Conservation (phyloP, 2,888 invertebrate species). For the Rhingia campestris region DNA sequence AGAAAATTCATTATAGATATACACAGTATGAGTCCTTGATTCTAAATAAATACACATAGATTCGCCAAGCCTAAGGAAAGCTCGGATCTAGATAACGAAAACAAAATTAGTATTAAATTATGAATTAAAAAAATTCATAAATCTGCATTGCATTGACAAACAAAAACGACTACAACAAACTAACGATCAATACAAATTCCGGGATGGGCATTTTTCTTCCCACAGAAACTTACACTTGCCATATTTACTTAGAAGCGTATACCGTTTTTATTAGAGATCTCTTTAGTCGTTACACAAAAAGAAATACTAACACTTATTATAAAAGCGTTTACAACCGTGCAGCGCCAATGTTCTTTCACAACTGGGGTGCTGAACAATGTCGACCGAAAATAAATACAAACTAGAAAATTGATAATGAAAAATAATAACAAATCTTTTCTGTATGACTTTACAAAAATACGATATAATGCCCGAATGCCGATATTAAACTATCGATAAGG, state of each 20-base stretch:
- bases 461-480: too few species aligned
- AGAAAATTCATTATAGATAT: slow-evolving; percentile 31
- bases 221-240: slow-evolving; percentile 68
- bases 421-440: too few species aligned
- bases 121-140: too few species aligned
- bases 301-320: not conserved
- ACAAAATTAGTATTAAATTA: too few species aligned
- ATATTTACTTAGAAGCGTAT: slow-evolving; percentile 55
- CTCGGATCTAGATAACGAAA: slow-evolving; percentile 35
- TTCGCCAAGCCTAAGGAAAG: slow-evolving; percentile 44
- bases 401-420: slow-evolving; percentile 28
- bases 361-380: slow-evolving; percentile 35
- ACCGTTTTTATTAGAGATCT: not conserved
- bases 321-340: slow-evolving; percentile 21
- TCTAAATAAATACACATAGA: slow-evolving; percentile 31
- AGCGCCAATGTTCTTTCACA: slow-evolving; percentile 12
- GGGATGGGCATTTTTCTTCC: not conserved
- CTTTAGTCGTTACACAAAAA: too few species aligned
- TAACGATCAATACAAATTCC: slow-evolving; percentile 15
- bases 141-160: slow-evolving; percentile 27
- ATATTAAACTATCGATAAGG: too few species aligned
- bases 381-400: slow-evolving; percentile 41
- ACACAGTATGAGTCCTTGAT: slow-evolving; percentile 48
- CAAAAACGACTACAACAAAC: slow-evolving; percentile 21
- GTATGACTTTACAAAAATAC: too few species aligned